phyloP scores from a whole-genome alignment of 2,797 vertebrate species.

The Poeciliopsis gracilis region DNA sequence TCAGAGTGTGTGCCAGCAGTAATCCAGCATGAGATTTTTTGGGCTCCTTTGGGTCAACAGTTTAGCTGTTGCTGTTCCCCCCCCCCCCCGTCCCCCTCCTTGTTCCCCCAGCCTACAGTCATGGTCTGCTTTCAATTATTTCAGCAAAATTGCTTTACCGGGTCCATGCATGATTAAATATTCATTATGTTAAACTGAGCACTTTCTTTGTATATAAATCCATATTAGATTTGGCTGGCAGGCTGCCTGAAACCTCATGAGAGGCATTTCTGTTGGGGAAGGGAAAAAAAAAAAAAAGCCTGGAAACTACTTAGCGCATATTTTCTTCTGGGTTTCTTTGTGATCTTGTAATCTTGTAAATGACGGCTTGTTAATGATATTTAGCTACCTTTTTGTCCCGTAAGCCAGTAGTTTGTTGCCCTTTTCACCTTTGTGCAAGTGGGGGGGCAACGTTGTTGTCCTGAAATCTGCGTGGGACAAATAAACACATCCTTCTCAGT shows the following conservation, averaged over 20 bases:
- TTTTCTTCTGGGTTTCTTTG: slow-evolving; percentile 69
- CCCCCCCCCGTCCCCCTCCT: too few species aligned
- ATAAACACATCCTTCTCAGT: slow-evolving; percentile 64
- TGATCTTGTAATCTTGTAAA: slow-evolving; percentile 80
- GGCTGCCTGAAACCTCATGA: slow-evolving; percentile 83
- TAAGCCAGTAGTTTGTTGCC: slow-evolving; percentile 60
- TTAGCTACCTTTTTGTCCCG: slow-evolving; percentile 66
- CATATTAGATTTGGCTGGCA: slow-evolving; percentile 86
- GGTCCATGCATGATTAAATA: slow-evolving; percentile 90
- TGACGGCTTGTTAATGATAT: slow-evolving; percentile 76
- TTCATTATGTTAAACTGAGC: slow-evolving; percentile 90
- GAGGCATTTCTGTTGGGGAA: slow-evolving; percentile 78
- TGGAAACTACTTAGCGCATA: slow-evolving; percentile 72
- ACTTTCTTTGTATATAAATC: slow-evolving; percentile 89
- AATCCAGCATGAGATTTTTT: slow-evolving; percentile 80
- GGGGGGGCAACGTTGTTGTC: slow-evolving; percentile 67
- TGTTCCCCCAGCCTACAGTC: slow-evolving; percentile 79
- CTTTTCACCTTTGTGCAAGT: slow-evolving; percentile 42
- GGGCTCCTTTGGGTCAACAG: slow-evolving; percentile 82
- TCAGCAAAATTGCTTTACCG: slow-evolving; percentile 87
- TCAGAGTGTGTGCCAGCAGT: slow-evolving; percentile 80
- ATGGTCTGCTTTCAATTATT: slow-evolving; percentile 92
- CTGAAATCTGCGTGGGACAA: slow-evolving; percentile 74
- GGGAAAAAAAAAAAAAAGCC: slow-evolving; percentile 47
- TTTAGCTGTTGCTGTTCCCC: slow-evolving; percentile 72